These are phyloP conservation scores for Xestia c-nigrum DNA, from an alignment of 2,888 invertebrate genomes.

Conservation along the genomic window DNA sequence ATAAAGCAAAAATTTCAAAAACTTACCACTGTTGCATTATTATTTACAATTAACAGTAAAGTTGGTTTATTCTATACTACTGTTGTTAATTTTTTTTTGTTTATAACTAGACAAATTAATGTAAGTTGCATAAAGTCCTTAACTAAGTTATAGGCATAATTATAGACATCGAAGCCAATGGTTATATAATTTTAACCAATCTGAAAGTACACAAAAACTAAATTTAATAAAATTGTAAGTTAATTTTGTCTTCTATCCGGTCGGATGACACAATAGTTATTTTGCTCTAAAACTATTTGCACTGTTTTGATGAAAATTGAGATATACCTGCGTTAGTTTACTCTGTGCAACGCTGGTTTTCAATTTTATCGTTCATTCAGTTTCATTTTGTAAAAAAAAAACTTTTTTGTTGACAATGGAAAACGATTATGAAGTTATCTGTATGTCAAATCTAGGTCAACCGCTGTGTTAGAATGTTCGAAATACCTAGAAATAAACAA, in stretches of 20 bases:
- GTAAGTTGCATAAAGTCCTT: background rate
- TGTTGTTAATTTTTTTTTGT: too few relatives aligned
- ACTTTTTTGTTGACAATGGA: background rate
- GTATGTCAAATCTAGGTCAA: background rate
- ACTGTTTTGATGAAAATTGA: constrained; percentile 1
- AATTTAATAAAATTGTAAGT: background rate
- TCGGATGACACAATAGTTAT: background rate
- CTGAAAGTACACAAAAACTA: background rate
- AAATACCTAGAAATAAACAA: background rate
- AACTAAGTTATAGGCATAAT: background rate
- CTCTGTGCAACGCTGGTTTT: background rate
- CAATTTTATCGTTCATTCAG: background rate
- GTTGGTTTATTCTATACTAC: too few relatives aligned
- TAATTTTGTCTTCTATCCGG: background rate
- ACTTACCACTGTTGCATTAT: too few relatives aligned
- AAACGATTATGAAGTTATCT: background rate
- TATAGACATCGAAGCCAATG: background rate
- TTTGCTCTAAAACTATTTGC: background rate
- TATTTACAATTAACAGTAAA: too few relatives aligned
- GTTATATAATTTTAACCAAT: background rate
- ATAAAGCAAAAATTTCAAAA: too few relatives aligned
- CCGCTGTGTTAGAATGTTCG: too few relatives aligned
- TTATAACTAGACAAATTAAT: background rate
- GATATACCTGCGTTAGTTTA: background rate
- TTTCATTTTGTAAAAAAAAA: background rate